phyloP scores from a whole-genome alignment of 2,888 invertebrate species.

The Mythimna impura region DNA sequence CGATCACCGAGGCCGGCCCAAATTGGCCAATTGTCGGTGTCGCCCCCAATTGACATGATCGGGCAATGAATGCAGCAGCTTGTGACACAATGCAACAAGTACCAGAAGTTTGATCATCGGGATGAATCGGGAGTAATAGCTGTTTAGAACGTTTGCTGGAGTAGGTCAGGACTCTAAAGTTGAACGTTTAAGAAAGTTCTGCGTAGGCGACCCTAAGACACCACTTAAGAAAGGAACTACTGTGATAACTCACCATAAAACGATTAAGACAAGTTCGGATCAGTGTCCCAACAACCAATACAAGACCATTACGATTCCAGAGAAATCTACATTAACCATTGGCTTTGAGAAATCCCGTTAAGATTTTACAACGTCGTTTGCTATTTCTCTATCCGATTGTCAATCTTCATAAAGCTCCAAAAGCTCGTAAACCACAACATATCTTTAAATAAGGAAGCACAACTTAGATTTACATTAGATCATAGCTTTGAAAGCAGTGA shows the following conservation, averaged over 20 bases:
- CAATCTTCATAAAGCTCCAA: conserved; percentile 53
- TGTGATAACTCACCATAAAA: neutral
- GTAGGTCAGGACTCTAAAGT: neutral
- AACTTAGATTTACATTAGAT: conserved; percentile 43
- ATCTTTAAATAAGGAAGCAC: conserved; percentile 54
- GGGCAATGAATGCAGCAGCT: conserved; percentile 63
- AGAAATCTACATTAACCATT: conserved; percentile 31
- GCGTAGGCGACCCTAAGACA: conserved; percentile 36
- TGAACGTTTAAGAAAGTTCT: neutral
- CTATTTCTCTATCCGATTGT: conserved; percentile 52
- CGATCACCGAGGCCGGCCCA: conserved; percentile 66
- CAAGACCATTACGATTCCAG: conserved; percentile 6
- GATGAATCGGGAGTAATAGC: conserved; percentile 8
- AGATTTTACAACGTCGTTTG: conserved; percentile 49
- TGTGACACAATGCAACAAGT: conserved; percentile 52
- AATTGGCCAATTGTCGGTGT: conserved; percentile 82
- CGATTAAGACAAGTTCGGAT: neutral
- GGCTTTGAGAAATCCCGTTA: conserved; percentile 36
- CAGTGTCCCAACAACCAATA: conserved; percentile 8
- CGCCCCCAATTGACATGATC: conserved; percentile 79
- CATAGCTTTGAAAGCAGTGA: conserved; percentile 33
- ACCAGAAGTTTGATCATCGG: conserved; percentile 29
- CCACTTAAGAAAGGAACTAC: neutral
- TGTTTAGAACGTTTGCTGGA: conserved; percentile 13
- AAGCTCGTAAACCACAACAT: conserved; percentile 48